phyloP scores from a whole-genome alignment of 2,888 invertebrate genomes.

The Cataglyphis albicans region DNA sequence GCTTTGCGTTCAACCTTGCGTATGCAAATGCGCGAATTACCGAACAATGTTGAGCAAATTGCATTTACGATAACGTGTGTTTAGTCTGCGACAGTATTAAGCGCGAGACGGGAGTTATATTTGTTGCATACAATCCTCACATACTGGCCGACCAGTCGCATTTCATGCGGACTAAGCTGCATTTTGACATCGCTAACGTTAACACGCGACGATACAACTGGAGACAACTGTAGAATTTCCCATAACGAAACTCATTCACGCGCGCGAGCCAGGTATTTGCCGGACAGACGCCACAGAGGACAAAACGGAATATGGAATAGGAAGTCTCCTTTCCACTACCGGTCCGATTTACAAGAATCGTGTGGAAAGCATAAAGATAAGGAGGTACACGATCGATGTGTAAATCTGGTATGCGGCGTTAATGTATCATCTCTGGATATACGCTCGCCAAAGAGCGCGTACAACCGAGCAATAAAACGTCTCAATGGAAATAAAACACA shows the following conservation, averaged over 20 bases:
- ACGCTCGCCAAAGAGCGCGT: slow-evolving; percentile 4
- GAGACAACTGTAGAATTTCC: slow-evolving; percentile 73
- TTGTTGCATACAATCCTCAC: slow-evolving; percentile 26
- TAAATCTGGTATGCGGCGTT: slow-evolving; percentile 36
- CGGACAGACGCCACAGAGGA: not conserved
- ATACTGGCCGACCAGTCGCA: slow-evolving; percentile 30
- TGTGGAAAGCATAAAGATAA: slow-evolving; percentile 51
- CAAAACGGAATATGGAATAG: slow-evolving; percentile 37
- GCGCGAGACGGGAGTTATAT: slow-evolving; percentile 29
- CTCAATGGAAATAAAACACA: slow-evolving; percentile 30
- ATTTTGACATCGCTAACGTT: slow-evolving; percentile 50
- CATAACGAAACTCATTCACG: slow-evolving; percentile 76
- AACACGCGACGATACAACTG: slow-evolving; percentile 47
- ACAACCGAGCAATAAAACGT: slow-evolving; percentile 16
- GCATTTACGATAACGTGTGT: slow-evolving; percentile 34
- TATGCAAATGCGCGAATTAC: slow-evolving; percentile 2
- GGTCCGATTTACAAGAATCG: slow-evolving; percentile 48
- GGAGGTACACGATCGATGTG: slow-evolving; percentile 46
- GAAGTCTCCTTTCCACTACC: slow-evolving; percentile 42
- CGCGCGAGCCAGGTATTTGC: slow-evolving; percentile 25
- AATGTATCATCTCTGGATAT: slow-evolving; percentile 6
- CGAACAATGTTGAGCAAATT: slow-evolving; percentile 29
- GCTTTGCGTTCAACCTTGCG: not conserved
- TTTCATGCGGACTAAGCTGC: slow-evolving; percentile 54
- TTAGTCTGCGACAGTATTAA: slow-evolving; percentile 39